Conservation (phyloP, 53 echinoderm and acorn worm species). For the Actinopyga echinites region DNA sequence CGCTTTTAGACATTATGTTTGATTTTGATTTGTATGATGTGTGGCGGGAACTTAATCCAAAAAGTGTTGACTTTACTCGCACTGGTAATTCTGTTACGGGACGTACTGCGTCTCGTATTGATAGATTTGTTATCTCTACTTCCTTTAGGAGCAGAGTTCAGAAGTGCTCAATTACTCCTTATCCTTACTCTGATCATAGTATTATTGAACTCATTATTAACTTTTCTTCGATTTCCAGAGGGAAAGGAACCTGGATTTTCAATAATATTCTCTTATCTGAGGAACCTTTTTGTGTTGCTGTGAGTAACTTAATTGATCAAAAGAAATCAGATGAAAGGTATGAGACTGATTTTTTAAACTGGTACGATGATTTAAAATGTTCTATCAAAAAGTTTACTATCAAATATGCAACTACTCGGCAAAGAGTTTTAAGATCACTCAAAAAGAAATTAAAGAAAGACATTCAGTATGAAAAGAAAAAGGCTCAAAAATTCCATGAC, state of each 20-base stretch:
- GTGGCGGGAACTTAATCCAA: not conserved
- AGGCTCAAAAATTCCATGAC: not conserved
- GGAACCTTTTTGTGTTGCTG: not conserved
- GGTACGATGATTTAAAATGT: not conserved
- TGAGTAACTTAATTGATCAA: not conserved
- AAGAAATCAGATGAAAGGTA: not conserved
- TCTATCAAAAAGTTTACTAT: not conserved
- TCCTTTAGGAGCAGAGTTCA: not conserved
- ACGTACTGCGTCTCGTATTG: not conserved
- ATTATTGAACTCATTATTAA: not conserved
- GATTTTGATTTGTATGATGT: not conserved
- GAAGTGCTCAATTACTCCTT: not conserved
- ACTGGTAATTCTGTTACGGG: not conserved
- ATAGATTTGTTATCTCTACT: not conserved
- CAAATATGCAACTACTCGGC: not conserved
- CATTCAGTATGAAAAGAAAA: not conserved
- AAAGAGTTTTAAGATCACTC: not conserved
- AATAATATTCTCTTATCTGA: not conserved
- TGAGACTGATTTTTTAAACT: not conserved
- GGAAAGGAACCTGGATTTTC: not conserved
- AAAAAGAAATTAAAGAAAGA: not conserved
- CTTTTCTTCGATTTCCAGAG: not conserved
- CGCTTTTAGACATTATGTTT: not conserved
- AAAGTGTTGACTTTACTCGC: not conserved
- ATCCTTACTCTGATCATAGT: not conserved